These are phyloP conservation scores for Eospalax fontanierii DNA, from an alignment of 2,797 vertebrate species.

Conservation along the genomic window DNA sequence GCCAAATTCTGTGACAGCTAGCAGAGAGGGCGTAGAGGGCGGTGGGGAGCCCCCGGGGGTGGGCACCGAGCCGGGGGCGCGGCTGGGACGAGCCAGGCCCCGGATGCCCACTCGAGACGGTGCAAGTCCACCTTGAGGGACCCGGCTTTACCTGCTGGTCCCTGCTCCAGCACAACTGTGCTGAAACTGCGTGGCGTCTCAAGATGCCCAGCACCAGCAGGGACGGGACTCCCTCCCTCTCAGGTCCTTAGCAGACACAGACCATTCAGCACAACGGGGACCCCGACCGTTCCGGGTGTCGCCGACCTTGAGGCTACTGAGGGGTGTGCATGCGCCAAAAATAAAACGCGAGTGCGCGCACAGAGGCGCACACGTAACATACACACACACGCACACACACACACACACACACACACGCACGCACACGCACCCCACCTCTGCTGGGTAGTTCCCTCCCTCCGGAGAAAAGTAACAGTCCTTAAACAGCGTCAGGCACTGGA, in stretches of 20 bases:
- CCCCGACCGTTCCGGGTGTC: neutral
- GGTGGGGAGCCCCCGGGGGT: neutral
- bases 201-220: constrained; percentile 27
- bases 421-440: neutral
- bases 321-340: constrained; percentile 72
- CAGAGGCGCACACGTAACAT: neutral
- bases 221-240: constrained; percentile 73
- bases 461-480: neutral
- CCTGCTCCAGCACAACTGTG: neutral
- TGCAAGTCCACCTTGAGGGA: neutral
- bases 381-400: constrained; percentile 12
- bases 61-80: neutral
- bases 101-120: neutral
- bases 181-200: neutral
- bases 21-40: neutral
- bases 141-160: neutral
- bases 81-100: neutral
- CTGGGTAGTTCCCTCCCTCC: constrained; percentile 33
- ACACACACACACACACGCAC: neutral
- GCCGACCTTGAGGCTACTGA: constrained; percentile 76
- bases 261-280: neutral
- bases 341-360: constrained; percentile 18
- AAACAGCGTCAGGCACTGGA: neutral
- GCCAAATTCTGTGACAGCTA: constrained; percentile 58
- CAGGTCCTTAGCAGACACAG: constrained; percentile 7